Evolutionary conservation across 2,113 vertebrate genomes (phyloP), one percentile per base, ranked within the genome.

Genomic region (Eudyptes chrysolophus): DNA sequence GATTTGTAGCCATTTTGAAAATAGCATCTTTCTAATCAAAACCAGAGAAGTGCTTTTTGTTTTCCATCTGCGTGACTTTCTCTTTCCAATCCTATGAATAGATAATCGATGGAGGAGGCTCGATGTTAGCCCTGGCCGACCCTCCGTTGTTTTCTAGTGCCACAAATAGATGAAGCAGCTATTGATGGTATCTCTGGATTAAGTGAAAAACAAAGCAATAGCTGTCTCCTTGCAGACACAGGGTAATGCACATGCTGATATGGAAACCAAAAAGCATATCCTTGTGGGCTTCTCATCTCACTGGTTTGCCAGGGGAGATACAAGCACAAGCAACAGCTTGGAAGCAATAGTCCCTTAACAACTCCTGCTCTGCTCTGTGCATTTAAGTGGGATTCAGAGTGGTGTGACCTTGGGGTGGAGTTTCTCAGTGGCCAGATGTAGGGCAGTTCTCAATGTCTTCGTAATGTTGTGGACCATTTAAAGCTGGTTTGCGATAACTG

Each of bases 61-160:
- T 83, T 9, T 52, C 55, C 0, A 0, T 26, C 46, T 3, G 1
- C 0, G 0, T 74, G 88, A 10, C 75, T 91, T 66, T 54, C 91
- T 82, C 30, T 62, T 75, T 42, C n/a, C 1, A 13, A 66, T 58
- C 57, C 82, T 49, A 38, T 71, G 70, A 85, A 76, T 51, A 83
- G 83, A 54, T 75, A 86, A 85, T 79, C 25, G 5, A 44, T 42
- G 40, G 44, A 49, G 85, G 82, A 88, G 48, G 46, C 55, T 74
- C 5, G 2, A 8, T 74, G 42, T 65, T 55, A 54, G 48, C 89
- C 61, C 78, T 20, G 18, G 26, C 51, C 5, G 36, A 88, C 78
- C 87, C 52, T 62, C 32, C 0, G 0, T 52, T 78, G 69, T 87
- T 52, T 94, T 60, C 48, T 10, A 3, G 19, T 71, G 70, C 42